A percentile compares a stretch with the other conserved stretches of the same genome.
Conservation (phyloP, 2,888 invertebrate species). For the Oscheius sp. region DNA sequence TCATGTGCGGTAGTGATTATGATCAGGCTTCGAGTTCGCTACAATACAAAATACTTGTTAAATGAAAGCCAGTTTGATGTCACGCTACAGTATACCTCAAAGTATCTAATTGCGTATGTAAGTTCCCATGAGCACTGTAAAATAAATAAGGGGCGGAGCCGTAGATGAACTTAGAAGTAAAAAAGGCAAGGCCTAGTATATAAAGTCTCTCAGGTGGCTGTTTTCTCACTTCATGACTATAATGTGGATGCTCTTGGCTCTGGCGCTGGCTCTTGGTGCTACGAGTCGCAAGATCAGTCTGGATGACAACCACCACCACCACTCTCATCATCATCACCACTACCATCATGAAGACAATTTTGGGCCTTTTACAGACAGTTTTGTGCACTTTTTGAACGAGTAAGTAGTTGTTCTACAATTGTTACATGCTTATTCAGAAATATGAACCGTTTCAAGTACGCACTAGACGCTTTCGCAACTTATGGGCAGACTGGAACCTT, state of each 20-base stretch:
- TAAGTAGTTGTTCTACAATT: background rate
- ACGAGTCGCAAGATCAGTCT: too few species aligned
- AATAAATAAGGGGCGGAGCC: constrained; percentile 13
- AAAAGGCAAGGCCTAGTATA: constrained; percentile 14
- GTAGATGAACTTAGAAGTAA: background rate
- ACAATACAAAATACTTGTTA: too few species aligned
- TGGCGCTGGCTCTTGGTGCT: background rate
- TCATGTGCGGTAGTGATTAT: too few species aligned
- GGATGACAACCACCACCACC: background rate
- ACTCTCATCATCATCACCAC: constrained; percentile 1
- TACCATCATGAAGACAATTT: background rate
- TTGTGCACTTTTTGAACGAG: constrained; percentile 15
- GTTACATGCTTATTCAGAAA: constrained; percentile 1
- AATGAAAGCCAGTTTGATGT: too few species aligned
- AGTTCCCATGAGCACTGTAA: background rate
- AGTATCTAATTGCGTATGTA: too few species aligned
- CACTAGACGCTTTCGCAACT: constrained; percentile 18
- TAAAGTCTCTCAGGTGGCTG: background rate
- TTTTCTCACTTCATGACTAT: background rate
- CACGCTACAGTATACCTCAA: too few species aligned
- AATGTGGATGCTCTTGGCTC: constrained; percentile 2
- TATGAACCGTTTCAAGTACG: constrained; percentile 10
- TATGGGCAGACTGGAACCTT: constrained; percentile 55
- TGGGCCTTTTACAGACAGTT: constrained; percentile 27
- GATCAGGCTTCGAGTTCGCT: too few species aligned